Conservation (phyloP, 1,140 invertebrate species). For the Oppia nitens region DNA sequence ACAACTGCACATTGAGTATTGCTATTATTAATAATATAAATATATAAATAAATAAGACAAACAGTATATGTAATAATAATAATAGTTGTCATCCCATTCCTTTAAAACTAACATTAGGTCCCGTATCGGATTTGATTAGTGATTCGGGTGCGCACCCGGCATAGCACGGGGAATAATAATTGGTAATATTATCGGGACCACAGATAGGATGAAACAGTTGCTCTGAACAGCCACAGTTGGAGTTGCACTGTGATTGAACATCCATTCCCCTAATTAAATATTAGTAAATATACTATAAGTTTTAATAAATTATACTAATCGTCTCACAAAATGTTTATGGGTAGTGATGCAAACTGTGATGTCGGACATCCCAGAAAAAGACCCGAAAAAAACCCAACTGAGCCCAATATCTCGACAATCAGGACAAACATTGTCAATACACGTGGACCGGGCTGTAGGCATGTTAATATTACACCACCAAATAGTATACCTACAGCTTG, state of each 20-base stretch:
- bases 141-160: slow-evolving; percentile 66
- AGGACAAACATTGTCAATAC: slow-evolving; percentile 54
- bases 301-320: no score
- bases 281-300: no score
- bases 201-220: slow-evolving; percentile 45
- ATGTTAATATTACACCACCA: slow-evolving; percentile 48
- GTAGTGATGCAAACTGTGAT: neutral
- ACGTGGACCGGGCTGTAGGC: slow-evolving; percentile 46
- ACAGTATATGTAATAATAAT: no score
- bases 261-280: no score
- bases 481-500: slow-evolving; percentile 48
- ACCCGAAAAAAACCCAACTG: neutral
- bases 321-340: no score
- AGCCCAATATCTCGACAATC: slow-evolving; percentile 38
- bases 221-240: slow-evolving; percentile 20
- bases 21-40: no score
- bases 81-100: no score
- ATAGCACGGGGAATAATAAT: slow-evolving; percentile 69
- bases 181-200: slow-evolving; percentile 46
- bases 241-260: no score
- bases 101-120: no score
- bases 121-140: no score
- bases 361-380: slow-evolving; percentile 1
- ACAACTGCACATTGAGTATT: no score
- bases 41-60: no score